A percentile compares a stretch with the other conserved stretches of the same genome.
Conservation (phyloP, 2,113 vertebrate genomes). For the Scatophagus argus region DNA sequence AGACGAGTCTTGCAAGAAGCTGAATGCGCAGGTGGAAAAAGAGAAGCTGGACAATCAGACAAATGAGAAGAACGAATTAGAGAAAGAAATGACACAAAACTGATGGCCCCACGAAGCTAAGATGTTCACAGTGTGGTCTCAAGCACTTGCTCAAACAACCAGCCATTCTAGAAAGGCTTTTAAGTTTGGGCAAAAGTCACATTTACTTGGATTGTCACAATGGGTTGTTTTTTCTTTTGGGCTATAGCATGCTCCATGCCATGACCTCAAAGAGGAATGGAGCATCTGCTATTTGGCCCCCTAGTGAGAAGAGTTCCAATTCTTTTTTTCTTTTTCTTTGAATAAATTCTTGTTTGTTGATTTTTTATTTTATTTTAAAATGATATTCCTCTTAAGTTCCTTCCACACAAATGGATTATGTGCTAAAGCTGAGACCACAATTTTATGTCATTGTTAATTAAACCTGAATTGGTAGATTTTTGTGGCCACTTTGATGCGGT, state of each 20-base stretch:
- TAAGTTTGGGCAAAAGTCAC: not conserved
- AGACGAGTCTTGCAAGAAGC: not conserved
- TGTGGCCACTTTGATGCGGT: not conserved
- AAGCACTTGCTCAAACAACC: not conserved
- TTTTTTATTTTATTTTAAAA: no score
- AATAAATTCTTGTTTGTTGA: no score
- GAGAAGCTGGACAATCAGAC: not conserved
- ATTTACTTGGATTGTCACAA: constrained; percentile 7
- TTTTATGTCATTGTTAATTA: not conserved
- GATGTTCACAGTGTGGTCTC: not conserved
- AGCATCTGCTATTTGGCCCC: no score
- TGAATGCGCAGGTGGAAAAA: not conserved
- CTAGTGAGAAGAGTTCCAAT: no score
- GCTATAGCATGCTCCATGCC: not conserved
- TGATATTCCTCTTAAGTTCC: not conserved
- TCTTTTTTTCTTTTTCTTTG: not conserved
- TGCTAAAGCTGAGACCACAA: not conserved
- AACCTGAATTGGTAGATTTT: not conserved
- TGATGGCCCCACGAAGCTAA: not conserved
- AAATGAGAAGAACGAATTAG: not conserved
- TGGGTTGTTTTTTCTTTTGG: not conserved
- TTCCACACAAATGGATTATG: not conserved
- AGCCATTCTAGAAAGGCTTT: not conserved
- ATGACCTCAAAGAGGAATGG: no score
- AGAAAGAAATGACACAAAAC: not conserved